These are phyloP conservation scores for Hermetia illucens DNA, from an alignment of 1,140 invertebrate genomes.

Conservation along the genomic window DNA sequence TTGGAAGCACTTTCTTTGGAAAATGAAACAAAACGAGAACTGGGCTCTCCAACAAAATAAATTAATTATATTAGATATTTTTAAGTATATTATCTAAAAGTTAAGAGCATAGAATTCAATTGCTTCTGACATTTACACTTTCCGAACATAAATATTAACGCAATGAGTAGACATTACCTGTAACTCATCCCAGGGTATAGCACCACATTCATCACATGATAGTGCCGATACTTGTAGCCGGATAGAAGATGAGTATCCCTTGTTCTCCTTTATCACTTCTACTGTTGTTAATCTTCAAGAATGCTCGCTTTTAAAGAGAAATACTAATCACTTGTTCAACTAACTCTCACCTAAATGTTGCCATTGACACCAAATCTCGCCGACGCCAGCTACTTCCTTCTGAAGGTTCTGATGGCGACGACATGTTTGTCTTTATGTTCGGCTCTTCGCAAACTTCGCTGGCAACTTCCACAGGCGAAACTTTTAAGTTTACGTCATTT, in stretches of 20 bases:
- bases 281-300: constrained; percentile 66
- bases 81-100: neutral
- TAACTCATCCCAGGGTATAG: constrained; percentile 87
- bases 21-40: too few species aligned
- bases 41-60: constrained; percentile 1
- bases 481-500: constrained; percentile 31
- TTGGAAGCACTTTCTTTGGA: too few species aligned
- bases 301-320: neutral
- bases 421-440: constrained; percentile 40
- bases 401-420: constrained; percentile 64
- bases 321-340: neutral
- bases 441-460: constrained; percentile 71
- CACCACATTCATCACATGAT: constrained; percentile 62
- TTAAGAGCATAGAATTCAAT: too few species aligned
- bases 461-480: constrained; percentile 55
- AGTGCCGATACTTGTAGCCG: constrained; percentile 65
- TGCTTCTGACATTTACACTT: too few species aligned
- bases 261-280: constrained; percentile 67
- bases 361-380: constrained; percentile 53
- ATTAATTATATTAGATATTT: constrained; percentile 1
- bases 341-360: constrained; percentile 22
- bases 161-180: constrained; percentile 48
- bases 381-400: constrained; percentile 62
- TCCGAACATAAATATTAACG: too few species aligned
- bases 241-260: constrained; percentile 54